Evolutionary conservation across 2,797 vertebrate genomes (phyloP), one percentile per base, ranked within the genome.

Genomic region (Pteronotus mesoamericanus): DNA sequence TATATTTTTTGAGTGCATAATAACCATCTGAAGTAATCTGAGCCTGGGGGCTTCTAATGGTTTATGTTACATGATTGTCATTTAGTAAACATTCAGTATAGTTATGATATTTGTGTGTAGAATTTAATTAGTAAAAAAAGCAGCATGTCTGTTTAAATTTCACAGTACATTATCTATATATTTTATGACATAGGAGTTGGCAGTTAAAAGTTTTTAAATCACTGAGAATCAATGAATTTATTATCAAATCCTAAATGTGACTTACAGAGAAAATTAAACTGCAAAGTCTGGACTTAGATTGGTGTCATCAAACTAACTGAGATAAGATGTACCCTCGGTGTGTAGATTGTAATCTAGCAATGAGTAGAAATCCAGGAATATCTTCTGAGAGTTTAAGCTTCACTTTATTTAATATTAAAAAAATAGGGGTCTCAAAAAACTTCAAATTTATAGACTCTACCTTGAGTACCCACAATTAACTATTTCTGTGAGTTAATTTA

Each of bases 381-480:
- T 84, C 22, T 89, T n/a, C 61, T 34, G 10, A 89, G 78, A 32
- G 9, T 42, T 86, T 37, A 57, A 68, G 2, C 24, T 83, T 95
- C 18, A 32, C 77, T 96, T 87, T 88, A 80, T 91, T 93, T 85
- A 89, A 78, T 48, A 61, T 74, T 57, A 46, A 64, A 79, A 74
- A 74, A 53, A 61, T 48, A 78, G 5, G 22, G 9, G 4, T 55
- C 15, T 84, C 37, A 55, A 59, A 91, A 92, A 66, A 37, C 2
- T 72, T 61, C 24, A 72, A 24, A 85, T 78, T 90, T 88, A n/a
- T 29, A 48, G 39, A n/a, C 72, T 84, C 2, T 18, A 80, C 11
- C 19, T 83, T 83, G 24, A 79, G 1, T 82, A 74, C 55, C 46
- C 21, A 22, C 15, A 80, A 1, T 91, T 72, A 87, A 79, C 59